These are phyloP conservation scores for Ceratina australensis DNA, from an alignment of 1,140 invertebrate genomes.

Conservation along the genomic window DNA sequence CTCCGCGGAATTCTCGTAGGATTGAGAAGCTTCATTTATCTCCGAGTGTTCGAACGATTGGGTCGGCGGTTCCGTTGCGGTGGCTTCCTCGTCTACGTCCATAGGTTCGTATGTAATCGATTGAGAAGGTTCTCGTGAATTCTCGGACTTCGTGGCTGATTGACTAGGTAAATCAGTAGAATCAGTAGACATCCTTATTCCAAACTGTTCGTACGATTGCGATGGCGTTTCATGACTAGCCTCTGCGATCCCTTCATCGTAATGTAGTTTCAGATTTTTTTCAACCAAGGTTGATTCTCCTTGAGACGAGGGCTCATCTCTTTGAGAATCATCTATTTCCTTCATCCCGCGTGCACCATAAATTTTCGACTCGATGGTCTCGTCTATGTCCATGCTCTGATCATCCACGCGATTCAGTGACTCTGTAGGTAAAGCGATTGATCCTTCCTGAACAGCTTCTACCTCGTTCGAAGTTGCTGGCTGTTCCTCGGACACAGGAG, in stretches of 20 bases:
- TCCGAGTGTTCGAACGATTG: conserved; percentile 74
- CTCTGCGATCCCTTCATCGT: conserved; percentile 61
- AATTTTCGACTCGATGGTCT: conserved; percentile 47
- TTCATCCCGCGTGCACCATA: conserved; percentile 39
- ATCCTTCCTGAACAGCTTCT: conserved; percentile 16
- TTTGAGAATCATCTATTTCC: conserved; percentile 33
- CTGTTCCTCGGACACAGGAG: conserved; percentile 30
- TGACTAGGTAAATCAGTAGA: conserved; percentile 71
- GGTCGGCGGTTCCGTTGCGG: conserved; percentile 65
- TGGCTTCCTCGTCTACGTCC: conserved; percentile 64
- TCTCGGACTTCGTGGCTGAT: conserved; percentile 70
- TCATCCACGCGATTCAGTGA: conserved; percentile 40
- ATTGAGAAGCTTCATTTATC: conserved; percentile 66
- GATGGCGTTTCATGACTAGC: conserved; percentile 72
- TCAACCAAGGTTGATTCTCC: conserved; percentile 38
- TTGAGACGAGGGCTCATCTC: conserved; percentile 61
- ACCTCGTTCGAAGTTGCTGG: conserved; percentile 47
- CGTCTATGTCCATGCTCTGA: conserved; percentile 56
- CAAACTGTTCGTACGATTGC: conserved; percentile 73
- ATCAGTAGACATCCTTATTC: conserved; percentile 54
- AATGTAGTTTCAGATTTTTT: conserved; percentile 55
- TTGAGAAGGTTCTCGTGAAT: conserved; percentile 67
- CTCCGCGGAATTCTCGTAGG: conserved; percentile 60
- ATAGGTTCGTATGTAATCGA: conserved; percentile 67
- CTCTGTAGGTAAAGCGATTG: conserved; percentile 37